Evolutionary conservation across 2,113 vertebrate genomes (phyloP).

Genomic region (Vombatus ursinus): DNA sequence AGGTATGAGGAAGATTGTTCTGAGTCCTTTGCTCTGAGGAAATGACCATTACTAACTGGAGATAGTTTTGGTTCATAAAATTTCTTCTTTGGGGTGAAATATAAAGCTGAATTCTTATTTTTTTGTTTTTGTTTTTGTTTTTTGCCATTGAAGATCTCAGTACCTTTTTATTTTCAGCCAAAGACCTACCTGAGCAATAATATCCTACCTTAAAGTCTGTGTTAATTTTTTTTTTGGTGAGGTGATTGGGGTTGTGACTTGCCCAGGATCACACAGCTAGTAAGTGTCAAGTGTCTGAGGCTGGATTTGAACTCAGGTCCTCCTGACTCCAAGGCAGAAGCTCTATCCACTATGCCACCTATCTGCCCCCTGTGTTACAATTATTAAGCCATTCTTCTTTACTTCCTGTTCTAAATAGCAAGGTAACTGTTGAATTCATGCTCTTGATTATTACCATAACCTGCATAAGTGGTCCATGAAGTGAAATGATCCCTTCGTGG

Average conservation of each 20-base stretch:
- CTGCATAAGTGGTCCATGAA: not conserved
- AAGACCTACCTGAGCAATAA: conserved; percentile 54
- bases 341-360: too few species aligned
- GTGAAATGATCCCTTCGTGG: not conserved
- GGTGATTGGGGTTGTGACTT: too few species aligned
- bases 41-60: not conserved
- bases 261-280: too few species aligned
- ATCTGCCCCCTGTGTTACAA: not conserved
- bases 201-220: conserved; percentile 48
- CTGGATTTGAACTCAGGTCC: too few species aligned
- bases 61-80: conserved; percentile 34
- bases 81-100: conserved; percentile 36
- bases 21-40: not conserved
- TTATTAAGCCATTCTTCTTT: conserved; percentile 56
- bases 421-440: conserved; percentile 37
- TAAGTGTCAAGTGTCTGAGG: too few species aligned
- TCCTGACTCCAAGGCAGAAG: too few species aligned
- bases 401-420: conserved; percentile 62
- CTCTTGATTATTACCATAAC: conserved; percentile 18
- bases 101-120: conserved; percentile 15
- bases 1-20: not conserved
- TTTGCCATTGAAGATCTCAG: conserved; percentile 3
- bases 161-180: conserved; percentile 22
- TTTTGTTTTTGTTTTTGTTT: conserved; percentile 13
- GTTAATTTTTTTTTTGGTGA: not conserved